Percentiles rank a stretch among this genome's conserved stretches.
Conservation (phyloP, 2,113 vertebrate genomes). For the Craseonycteris thonglongyai region DNA sequence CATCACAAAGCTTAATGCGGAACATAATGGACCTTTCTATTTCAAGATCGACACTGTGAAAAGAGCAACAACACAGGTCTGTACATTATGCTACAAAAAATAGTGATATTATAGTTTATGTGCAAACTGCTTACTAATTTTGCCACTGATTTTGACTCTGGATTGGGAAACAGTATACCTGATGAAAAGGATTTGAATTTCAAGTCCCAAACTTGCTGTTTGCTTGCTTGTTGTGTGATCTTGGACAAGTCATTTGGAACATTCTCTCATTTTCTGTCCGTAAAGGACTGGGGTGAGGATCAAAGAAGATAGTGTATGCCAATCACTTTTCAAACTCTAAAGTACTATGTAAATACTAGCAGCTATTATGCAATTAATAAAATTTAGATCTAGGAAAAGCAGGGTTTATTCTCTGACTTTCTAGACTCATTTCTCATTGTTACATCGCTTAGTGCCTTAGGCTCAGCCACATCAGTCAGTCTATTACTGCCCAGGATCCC, state of each 20-base stretch:
- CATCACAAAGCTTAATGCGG: slow-evolving; percentile 62
- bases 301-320: background rate
- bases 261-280: background rate
- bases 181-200: background rate
- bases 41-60: slow-evolving; percentile 69
- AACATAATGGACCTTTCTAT: slow-evolving; percentile 60
- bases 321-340: background rate
- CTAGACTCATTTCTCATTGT: background rate
- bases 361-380: background rate
- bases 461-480: background rate
- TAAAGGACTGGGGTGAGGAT: background rate
- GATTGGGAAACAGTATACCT: background rate
- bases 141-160: background rate
- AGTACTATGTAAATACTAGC: background rate
- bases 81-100: slow-evolving; percentile 1
- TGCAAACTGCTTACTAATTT: background rate
- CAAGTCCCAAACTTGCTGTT: background rate
- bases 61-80: slow-evolving; percentile 71
- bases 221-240: background rate
- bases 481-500: background rate
- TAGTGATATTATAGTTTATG: background rate
- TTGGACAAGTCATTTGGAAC: background rate
- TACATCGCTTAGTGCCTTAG: background rate
- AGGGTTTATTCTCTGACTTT: background rate
- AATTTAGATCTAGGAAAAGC: background rate